Conservation (phyloP, 2,113 vertebrate genomes). For the Atherinomorus stipes region DNA sequence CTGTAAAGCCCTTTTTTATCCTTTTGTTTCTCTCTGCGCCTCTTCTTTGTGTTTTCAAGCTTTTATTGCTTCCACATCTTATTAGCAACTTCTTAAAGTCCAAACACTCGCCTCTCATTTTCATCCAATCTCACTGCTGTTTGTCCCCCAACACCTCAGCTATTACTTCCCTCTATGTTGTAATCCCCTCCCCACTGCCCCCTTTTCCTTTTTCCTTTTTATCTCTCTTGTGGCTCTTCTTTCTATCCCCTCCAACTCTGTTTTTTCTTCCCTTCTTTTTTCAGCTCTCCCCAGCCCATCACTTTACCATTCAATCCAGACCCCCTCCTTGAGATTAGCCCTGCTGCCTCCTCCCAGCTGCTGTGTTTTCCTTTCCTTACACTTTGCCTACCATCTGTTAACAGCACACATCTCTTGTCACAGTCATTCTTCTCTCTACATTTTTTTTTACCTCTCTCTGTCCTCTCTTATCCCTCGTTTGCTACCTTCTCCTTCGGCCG, state of each 20-base stretch:
- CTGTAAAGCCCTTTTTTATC: slow-evolving; percentile 47
- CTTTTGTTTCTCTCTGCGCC: slow-evolving; percentile 2
- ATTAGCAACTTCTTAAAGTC: slow-evolving; percentile 38
- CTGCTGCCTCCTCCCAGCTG: neutral
- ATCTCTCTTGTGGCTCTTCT: slow-evolving; percentile 15
- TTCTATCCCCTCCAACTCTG: slow-evolving; percentile 6
- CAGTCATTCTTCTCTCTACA: slow-evolving; percentile 31
- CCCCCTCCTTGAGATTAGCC: slow-evolving; percentile 21
- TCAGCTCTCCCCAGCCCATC: neutral
- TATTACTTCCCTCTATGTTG: slow-evolving; percentile 21
- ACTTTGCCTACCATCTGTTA: slow-evolving; percentile 24
- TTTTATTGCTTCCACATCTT: slow-evolving; percentile 47
- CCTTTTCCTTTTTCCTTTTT: neutral
- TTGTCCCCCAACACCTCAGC: slow-evolving; percentile 31
- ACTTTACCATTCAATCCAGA: slow-evolving; percentile 17
- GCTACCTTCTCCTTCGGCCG: slow-evolving; percentile 28
- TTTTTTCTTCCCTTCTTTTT: neutral
- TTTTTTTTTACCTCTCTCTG: slow-evolving; percentile 17
- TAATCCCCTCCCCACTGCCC: neutral
- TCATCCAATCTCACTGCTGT: slow-evolving; percentile 42
- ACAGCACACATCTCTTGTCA: slow-evolving; percentile 13
- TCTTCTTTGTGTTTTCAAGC: slow-evolving; percentile 31
- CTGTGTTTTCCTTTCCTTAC: slow-evolving; percentile 34
- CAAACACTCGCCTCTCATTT: slow-evolving; percentile 41
- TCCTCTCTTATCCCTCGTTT: slow-evolving; percentile 32